Conservation (phyloP, 2,113 vertebrate genomes). For the Cololabis saira region DNA sequence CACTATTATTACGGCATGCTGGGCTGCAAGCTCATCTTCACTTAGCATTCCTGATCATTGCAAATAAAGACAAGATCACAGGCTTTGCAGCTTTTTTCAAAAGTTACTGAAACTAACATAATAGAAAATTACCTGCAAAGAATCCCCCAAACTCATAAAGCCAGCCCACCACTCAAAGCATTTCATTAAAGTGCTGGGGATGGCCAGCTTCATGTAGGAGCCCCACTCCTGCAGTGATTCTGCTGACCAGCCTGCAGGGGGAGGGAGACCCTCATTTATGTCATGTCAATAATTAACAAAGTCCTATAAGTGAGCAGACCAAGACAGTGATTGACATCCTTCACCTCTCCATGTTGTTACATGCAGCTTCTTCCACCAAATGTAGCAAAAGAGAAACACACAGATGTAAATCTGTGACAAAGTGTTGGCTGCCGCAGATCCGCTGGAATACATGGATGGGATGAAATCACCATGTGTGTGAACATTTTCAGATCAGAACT, state of each 20-base stretch:
- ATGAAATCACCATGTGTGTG: not conserved
- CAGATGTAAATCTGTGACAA: constrained; percentile 83
- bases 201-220: constrained; percentile 83
- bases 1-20: constrained; percentile 85
- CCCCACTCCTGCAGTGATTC: constrained; percentile 90
- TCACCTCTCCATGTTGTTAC: constrained; percentile 89
- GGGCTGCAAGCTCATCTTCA: constrained; percentile 87
- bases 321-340: not conserved
- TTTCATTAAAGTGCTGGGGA: constrained; percentile 89
- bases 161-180: constrained; percentile 94
- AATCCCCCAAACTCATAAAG: constrained; percentile 90
- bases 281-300: not conserved
- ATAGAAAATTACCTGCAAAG: constrained; percentile 82
- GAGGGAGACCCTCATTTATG: constrained; percentile 28
- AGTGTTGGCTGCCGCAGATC: constrained; percentile 88
- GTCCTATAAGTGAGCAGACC: not conserved
- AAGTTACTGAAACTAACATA: not conserved
- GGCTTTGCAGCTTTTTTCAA: not conserved
- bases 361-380: constrained; percentile 87
- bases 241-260: constrained; percentile 84
- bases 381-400: constrained; percentile 82
- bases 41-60: constrained; percentile 83
- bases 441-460: constrained; percentile 70
- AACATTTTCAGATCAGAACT: no score
- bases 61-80: constrained; percentile 23